A percentile compares a stretch with the other conserved stretches of the same genome.
phyloP scores from a whole-genome alignment of 2,888 invertebrate species.

The Drosophila melanosoma region DNA sequence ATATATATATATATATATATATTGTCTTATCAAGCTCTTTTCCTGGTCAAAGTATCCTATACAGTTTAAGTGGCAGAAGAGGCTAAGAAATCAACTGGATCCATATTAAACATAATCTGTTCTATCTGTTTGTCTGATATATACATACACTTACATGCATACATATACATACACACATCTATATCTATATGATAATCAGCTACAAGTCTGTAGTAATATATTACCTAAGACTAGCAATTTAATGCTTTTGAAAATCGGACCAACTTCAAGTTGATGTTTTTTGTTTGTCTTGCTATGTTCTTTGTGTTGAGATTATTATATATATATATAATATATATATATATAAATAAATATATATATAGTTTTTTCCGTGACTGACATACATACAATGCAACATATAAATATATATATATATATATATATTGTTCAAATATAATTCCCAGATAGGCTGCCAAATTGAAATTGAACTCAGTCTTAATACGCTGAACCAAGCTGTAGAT shows the following conservation, averaged over 20 bases:
- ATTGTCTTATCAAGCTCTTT: slow-evolving; percentile 49
- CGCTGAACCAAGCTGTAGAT: slow-evolving; percentile 35
- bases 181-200: slow-evolving; percentile 39
- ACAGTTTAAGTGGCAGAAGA: slow-evolving; percentile 42
- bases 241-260: slow-evolving; percentile 47
- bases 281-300: neutral
- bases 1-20: neutral
- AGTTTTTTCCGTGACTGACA: slow-evolving; percentile 30
- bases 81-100: slow-evolving; percentile 28
- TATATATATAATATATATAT: neutral
- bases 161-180: slow-evolving; percentile 17
- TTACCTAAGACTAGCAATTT: slow-evolving; percentile 29
- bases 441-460: slow-evolving; percentile 29
- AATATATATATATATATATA: slow-evolving; percentile 18
- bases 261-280: slow-evolving; percentile 36
- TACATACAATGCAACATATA: slow-evolving; percentile 6
- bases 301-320: neutral
- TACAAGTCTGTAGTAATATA: slow-evolving; percentile 27
- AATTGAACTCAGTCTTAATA: slow-evolving; percentile 14
- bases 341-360: too few species aligned
- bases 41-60: slow-evolving; percentile 59
- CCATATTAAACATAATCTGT: slow-evolving; percentile 8
- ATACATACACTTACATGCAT: slow-evolving; percentile 14
- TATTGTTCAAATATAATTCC: slow-evolving; percentile 22
- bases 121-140: slow-evolving; percentile 45